phyloP scores from a whole-genome alignment of 2,113 vertebrate genomes.

The Platysternon megacephalum region DNA sequence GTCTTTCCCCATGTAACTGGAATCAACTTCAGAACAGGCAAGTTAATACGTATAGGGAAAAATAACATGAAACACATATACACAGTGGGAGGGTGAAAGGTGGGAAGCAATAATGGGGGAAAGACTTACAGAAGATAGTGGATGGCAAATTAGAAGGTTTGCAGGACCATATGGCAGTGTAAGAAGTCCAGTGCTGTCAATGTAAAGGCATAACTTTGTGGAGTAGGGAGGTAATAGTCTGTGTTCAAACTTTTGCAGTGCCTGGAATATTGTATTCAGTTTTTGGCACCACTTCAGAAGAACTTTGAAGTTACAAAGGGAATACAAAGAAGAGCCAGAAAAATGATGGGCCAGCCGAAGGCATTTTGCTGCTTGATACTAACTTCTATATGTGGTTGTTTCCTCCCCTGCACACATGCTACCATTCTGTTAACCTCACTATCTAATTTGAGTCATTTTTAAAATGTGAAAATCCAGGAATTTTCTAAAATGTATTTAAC shows the following conservation, averaged over 20 bases:
- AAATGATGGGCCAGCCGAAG: not conserved
- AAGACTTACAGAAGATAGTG: not conserved
- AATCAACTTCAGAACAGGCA: not conserved
- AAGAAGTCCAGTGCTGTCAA: not conserved
- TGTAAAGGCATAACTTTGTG: not conserved
- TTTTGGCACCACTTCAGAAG: not conserved
- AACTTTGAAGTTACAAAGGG: not conserved
- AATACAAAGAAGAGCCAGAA: not conserved
- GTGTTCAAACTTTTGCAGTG: not conserved
- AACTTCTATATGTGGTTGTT: not conserved
- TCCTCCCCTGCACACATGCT: not conserved
- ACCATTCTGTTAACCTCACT: not conserved
- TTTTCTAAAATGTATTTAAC: not conserved
- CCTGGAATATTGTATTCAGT: fast-evolving
- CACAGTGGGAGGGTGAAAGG: not conserved
- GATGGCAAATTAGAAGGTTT: not conserved
- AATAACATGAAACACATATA: not conserved
- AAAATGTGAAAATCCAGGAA: not conserved
- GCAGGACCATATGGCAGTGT: not conserved
- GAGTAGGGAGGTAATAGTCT: not conserved
- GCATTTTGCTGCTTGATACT: not conserved
- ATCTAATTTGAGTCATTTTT: not conserved
- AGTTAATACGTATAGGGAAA: not conserved
- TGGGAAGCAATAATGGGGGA: not conserved
- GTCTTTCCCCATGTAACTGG: not conserved